Base-by-base conservation (phyloP, 2,113 vertebrate species). In the Nibea coibor region DNA sequence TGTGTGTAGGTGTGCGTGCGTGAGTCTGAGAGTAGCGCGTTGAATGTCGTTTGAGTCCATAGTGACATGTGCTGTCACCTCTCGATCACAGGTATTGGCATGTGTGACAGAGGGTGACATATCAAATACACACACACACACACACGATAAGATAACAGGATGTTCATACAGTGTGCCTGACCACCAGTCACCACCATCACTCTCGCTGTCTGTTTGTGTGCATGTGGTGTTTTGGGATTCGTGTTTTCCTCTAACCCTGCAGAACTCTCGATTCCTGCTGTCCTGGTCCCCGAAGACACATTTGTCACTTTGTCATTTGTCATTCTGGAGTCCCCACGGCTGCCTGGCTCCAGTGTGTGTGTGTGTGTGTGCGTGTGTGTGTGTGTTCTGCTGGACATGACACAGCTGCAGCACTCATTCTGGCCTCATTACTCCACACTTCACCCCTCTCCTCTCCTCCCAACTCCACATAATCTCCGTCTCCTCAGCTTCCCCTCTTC, bases 261-360 rank as follows among this genome's bases (percentile, higher is more conserved):
- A 87, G 72, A 83, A 86, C 81, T 79, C 80, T 81, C 56, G n/a
- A 64, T 80, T 82, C 79, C 63, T 71, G 85, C 75, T 78, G 53
- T 76, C 54, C 72, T 75, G 77, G 77, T 87, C 88, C 91, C 88
- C 73, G 35, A 73, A 78, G 88, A 84, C 91, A 87, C 84, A 82
- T 91, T 93, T 86, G 86, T 90, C 91, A 90, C 87, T 88, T 88
- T 89, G 90, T 91, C 87, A 82, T 87, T 89, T 86, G 88, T 91
- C 91, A 89, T 85, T 84, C 87, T 84, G 53, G 58, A 82, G 85
- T 84, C 91, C 80, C 71, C 73, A 82, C 59, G 79, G 88, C 85
- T 85, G 82, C 71, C 85, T 81, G 82, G 15, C 72, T 71, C 58
- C 16, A 3, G 7, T 79, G 71, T 48, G 71, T 79, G 65, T 80